Conservation (phyloP, 2,113 vertebrate genomes). For the Micronycteris hirsuta region DNA sequence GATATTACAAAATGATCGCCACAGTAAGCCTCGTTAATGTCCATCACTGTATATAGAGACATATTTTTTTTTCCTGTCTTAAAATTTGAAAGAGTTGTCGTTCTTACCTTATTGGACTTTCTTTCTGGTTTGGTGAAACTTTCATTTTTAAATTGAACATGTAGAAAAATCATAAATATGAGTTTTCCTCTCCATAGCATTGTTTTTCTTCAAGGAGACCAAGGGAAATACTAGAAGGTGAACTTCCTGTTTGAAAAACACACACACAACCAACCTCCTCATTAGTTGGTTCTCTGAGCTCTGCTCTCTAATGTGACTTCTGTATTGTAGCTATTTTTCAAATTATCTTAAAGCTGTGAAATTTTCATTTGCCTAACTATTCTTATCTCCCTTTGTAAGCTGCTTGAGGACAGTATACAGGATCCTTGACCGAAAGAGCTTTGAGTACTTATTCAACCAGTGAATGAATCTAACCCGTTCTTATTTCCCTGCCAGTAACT, state of each 20-base stretch:
- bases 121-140: conserved; percentile 10
- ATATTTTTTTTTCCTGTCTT: neutral
- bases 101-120: conserved; percentile 3
- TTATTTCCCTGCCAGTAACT: neutral
- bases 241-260: conserved; percentile 36
- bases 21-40: neutral
- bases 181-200: neutral
- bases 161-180: neutral
- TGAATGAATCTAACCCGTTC: neutral
- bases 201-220: conserved; percentile 39
- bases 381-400: neutral
- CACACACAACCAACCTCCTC: neutral
- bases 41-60: neutral
- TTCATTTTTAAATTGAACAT: conserved; percentile 14
- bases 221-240: conserved; percentile 28
- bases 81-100: neutral
- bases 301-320: neutral
- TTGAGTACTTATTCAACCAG: neutral
- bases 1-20: neutral
- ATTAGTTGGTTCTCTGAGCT: conserved; percentile 36
- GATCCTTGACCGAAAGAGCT: neutral
- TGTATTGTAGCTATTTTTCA: neutral
- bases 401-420: neutral
- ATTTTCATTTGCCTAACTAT: neutral
- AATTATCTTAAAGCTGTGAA: neutral